Conservation (phyloP, 2,113 vertebrate genomes). For the Clarias gariepinus region DNA sequence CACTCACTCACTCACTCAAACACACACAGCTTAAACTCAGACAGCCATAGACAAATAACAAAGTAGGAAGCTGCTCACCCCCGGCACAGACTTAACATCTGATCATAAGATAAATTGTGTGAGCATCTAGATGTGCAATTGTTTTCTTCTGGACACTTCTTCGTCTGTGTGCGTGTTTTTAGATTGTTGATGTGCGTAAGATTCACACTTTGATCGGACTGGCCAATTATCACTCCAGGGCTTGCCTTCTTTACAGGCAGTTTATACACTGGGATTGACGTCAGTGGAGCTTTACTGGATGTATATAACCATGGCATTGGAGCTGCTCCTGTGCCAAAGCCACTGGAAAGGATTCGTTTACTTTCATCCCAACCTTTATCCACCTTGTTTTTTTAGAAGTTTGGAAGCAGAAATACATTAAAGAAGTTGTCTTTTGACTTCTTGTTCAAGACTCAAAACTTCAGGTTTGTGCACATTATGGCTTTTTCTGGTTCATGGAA, state of each 20-base stretch:
- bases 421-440: conserved; percentile 56
- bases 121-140: background rate
- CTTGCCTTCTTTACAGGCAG: conserved; percentile 68
- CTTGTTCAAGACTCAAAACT: background rate
- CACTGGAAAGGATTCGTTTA: conserved; percentile 58
- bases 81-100: background rate
- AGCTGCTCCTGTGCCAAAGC: conserved; percentile 53
- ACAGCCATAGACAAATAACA: background rate
- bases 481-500: background rate
- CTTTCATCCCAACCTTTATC: conserved; percentile 18
- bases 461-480: background rate
- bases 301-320: conserved; percentile 75
- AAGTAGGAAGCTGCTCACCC: background rate
- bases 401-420: conserved; percentile 46
- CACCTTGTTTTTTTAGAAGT: conserved; percentile 46
- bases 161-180: background rate
- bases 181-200: conserved; percentile 12
- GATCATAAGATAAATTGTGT: background rate
- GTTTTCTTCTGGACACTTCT: background rate
- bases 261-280: conserved; percentile 77
- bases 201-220: conserved; percentile 30
- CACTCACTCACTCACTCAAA: background rate
- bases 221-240: conserved; percentile 50
- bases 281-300: conserved; percentile 73
- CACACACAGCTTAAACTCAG: background rate